Base-by-base conservation (phyloP, 2,888 invertebrate genomes). In the Pyrochroa serraticornis region DNA sequence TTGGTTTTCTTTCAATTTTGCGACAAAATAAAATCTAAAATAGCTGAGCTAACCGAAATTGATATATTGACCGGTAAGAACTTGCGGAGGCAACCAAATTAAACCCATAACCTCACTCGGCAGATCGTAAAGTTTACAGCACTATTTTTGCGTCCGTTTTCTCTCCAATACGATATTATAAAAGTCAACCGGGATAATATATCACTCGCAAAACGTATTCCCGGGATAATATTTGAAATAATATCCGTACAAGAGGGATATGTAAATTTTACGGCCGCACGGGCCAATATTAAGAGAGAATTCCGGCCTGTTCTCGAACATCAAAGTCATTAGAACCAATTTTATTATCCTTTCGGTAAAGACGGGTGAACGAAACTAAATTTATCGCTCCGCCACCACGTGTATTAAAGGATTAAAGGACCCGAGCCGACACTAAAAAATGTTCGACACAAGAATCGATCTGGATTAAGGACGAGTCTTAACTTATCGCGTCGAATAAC, bases 151-250 rank as follows among this genome's bases (percentile, higher is more conserved):
- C 58, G 67, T 53, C 59, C 68, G 63, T 68, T 69, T 67, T 62
- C 67, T 63, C 56, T 66, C 65, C 64, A 65, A 69, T 68, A 62
- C 67, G 63, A 69, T 70, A 66, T 66, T 66, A 69, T 71, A 68
- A 68, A 71, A 68, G 71, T 71, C 69, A 68, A 65, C 64, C 45
- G 51, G 57, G 54, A 49, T 64, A 61, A 65, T 65, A 67, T 67
- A 67, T 67, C 62, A 60, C 57, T 42, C 54, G 57, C 39, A 62
- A 2, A 65, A 67, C 63, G 57, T 65, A 67, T 64, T 64, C 64
- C 65, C 64, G 31, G 41, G 65, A 60, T 65, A 64, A 67, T 67
- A 65, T 64, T 62, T 62, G 59, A 64, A 64, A 65, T 64, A 65
- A 63, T 64, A 60, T 62, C 52, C 61, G 48, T 38, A 58, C 44